Percentiles rank a stretch among this genome's conserved stretches.
phyloP scores from a whole-genome alignment of 2,888 invertebrate species.

The Thera britannica region DNA sequence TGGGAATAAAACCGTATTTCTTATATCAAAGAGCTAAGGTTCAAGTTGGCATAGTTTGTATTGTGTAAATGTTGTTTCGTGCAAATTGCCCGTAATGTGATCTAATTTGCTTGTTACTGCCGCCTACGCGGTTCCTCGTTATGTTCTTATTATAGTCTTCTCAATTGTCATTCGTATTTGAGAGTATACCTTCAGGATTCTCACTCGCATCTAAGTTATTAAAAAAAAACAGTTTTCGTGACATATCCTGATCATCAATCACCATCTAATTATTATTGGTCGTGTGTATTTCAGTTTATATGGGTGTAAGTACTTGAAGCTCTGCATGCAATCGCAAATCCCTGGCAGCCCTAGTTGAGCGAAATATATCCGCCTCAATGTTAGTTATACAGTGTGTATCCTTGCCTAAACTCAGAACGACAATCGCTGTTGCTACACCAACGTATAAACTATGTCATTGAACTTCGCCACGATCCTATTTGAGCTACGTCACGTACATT shows the following conservation, averaged over 20 bases:
- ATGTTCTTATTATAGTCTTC: slow-evolving; percentile 31
- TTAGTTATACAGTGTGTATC: neutral
- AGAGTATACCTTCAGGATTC: neutral
- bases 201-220: neutral
- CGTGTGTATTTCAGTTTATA: too few relatives aligned
- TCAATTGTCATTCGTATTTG: slow-evolving; percentile 11
- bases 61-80: slow-evolving; percentile 1
- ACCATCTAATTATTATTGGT: too few relatives aligned
- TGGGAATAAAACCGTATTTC: neutral
- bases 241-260: neutral
- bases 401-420: slow-evolving; percentile 3
- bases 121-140: slow-evolving; percentile 52
- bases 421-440: slow-evolving; percentile 1
- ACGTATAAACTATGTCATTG: slow-evolving; percentile 25
- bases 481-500: slow-evolving; percentile 17
- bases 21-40: neutral
- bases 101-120: slow-evolving; percentile 66
- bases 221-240: neutral
- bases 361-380: neutral
- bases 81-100: slow-evolving; percentile 63
- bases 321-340: too few relatives aligned
- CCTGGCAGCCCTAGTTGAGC: neutral
- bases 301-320: too few relatives aligned
- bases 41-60: neutral
- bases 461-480: slow-evolving; percentile 27